Evolutionary conservation across 1,140 invertebrate genomes (phyloP).

Genomic region (Drosophila tropicalis): DNA sequence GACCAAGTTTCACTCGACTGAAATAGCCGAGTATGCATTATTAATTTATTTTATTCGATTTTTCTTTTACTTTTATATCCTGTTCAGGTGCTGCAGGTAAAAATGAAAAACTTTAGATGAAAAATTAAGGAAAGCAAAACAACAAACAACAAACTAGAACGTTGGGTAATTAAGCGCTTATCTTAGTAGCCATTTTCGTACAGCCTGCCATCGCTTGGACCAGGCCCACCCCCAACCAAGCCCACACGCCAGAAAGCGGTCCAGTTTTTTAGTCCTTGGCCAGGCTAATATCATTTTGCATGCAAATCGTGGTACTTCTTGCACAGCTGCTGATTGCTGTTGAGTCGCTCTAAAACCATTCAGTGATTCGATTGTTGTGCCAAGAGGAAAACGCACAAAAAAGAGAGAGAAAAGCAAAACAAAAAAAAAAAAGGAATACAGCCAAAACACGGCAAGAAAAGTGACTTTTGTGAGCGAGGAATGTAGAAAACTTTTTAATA

Average conservation of each 20-base stretch:
- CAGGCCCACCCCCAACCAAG: no score
- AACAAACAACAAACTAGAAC: constrained; percentile 44
- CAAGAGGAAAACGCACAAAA: not conserved
- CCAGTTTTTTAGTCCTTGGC: constrained; percentile 17
- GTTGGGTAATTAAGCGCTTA: constrained; percentile 72
- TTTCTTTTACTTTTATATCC: constrained; percentile 16
- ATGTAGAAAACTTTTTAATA: constrained; percentile 1
- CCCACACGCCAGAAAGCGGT: not conserved
- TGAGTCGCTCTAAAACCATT: constrained; percentile 43
- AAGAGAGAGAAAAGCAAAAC: constrained; percentile 32
- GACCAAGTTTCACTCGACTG: not conserved
- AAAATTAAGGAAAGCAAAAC: constrained; percentile 29
- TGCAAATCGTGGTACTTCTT: constrained; percentile 69
- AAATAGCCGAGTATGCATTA: constrained; percentile 59
- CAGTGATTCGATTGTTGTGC: constrained; percentile 55
- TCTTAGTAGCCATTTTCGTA: constrained; percentile 56
- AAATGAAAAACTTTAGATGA: constrained; percentile 16
- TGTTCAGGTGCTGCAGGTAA: constrained; percentile 16
- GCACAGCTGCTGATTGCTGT: constrained; percentile 63
- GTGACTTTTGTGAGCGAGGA: constrained; percentile 3
- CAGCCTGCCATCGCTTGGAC: not conserved
- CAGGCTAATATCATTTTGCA: constrained; percentile 70
- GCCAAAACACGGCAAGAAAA: constrained; percentile 27
- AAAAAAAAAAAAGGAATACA: constrained; percentile 20
- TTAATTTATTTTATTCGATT: constrained; percentile 53